phyloP scores from a whole-genome alignment of 2,797 vertebrate genomes.

The Amblyopsis hoosieri region DNA sequence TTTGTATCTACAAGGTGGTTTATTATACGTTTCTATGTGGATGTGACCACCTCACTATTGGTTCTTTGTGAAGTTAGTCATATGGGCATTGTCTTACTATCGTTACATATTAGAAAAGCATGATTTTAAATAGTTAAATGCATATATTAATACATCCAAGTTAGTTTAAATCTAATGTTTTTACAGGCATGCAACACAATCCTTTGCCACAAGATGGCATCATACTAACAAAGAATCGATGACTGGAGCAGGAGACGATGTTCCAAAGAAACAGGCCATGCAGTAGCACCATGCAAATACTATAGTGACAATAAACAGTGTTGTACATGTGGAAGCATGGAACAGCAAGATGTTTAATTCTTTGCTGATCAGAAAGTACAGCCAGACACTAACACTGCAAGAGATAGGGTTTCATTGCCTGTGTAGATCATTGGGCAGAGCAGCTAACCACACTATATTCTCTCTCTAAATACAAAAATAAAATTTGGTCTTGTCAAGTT shows the following conservation, averaged over 20 bases:
- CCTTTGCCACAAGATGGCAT: constrained; percentile 5
- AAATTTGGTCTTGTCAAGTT: neutral
- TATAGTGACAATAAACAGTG: too few relatives aligned
- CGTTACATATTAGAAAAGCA: too few relatives aligned
- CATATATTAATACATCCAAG: too few relatives aligned
- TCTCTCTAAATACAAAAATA: neutral
- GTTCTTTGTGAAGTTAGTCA: too few relatives aligned
- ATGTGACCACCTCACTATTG: too few relatives aligned
- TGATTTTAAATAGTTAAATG: too few relatives aligned
- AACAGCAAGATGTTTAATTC: neutral
- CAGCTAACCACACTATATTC: neutral
- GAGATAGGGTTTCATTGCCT: neutral
- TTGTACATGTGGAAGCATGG: neutral
- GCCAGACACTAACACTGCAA: neutral
- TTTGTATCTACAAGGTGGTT: neutral
- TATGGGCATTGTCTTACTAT: too few relatives aligned
- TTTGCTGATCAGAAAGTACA: neutral
- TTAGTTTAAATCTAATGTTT: too few relatives aligned
- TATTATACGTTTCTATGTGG: too few relatives aligned
- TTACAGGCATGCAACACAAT: neutral
- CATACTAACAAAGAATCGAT: neutral
- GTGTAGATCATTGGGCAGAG: neutral
- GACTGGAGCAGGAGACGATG: neutral
- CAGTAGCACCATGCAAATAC: too few relatives aligned
- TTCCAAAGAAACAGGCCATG: too few relatives aligned